Conservation (phyloP, 2,797 vertebrate genomes). For the Characodon lateralis region DNA sequence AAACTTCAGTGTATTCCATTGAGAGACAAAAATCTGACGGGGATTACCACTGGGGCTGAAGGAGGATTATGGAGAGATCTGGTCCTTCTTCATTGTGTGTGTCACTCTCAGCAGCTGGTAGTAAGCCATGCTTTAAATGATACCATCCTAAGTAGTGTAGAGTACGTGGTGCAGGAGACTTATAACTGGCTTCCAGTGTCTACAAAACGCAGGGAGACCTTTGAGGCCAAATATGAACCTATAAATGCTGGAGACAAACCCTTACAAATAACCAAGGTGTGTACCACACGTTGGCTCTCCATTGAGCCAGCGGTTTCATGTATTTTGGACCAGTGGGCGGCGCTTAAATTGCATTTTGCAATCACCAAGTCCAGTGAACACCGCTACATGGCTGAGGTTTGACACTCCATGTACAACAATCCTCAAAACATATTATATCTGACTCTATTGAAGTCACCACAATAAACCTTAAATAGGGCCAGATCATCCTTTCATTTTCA, state of each 20-base stretch:
- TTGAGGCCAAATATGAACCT: conserved; percentile 36
- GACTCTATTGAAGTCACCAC: background rate
- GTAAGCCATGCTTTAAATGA: too few species aligned
- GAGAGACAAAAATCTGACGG: too few species aligned
- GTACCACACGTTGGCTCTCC: conserved; percentile 35
- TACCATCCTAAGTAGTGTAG: conserved; percentile 12
- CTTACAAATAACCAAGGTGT: conserved; percentile 11
- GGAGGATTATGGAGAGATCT: too few species aligned
- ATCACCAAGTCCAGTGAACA: conserved; percentile 15
- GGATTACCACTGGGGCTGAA: too few species aligned
- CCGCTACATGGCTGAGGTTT: conserved; percentile 40
- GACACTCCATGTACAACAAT: conserved; percentile 37
- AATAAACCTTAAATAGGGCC: too few species aligned
- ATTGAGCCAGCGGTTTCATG: conserved; percentile 23
- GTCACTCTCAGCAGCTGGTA: too few species aligned
- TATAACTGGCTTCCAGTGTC: conserved; percentile 51
- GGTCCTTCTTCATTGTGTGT: too few species aligned
- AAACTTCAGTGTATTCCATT: too few species aligned
- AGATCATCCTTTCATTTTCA: too few species aligned
- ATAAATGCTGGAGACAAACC: conserved; percentile 45
- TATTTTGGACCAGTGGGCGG: conserved; percentile 46
- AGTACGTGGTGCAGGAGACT: conserved; percentile 31
- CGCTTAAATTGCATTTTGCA: conserved; percentile 5
- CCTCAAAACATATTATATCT: conserved; percentile 35
- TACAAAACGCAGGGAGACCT: conserved; percentile 29